Evolutionary conservation across 2,113 vertebrate genomes (phyloP), one percentile per base, ranked within the genome.

Genomic region (Nettapus auritus): DNA sequence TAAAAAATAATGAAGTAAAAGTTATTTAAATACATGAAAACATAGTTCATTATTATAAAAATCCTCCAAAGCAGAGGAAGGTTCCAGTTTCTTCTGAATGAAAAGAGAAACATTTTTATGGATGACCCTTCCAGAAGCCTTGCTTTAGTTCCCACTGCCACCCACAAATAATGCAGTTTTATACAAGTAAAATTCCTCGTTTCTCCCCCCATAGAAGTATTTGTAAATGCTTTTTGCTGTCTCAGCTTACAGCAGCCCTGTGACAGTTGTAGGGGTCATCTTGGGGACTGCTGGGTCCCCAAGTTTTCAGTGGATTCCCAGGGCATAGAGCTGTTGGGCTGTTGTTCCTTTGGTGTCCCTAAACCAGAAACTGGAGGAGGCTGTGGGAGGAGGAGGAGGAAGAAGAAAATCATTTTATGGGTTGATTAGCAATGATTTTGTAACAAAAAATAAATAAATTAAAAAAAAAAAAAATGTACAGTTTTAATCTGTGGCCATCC

Each of bases 301-400:
- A 63, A 48, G 29, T 25, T n/a, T 34, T 84, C 31, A 71, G 67
- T 13, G 31, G 31, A 52, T 64, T 88, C 52, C 16, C 11, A 67
- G 26, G 16, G 50, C 64, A 9, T 5, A n/a, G 56, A 57, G 34
- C 0, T 1, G 20, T 11, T 28, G 33, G 50, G 71, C 13, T 77
- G 53, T 48, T 0, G 0, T 38, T 64, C 77, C 48, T 1, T 0
- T 20, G 44, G 7, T 22, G 60, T 40, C n/a, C 12, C 18, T 3
- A 8, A 57, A 1, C 19, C 29, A 90, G 80, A 80, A 83, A 38
- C 40, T 28, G 57, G 23, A 55, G 38, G 34, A 77, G 19, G 16
- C 2, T 34, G 21, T 36, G 59, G 11, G 29, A 52, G 40, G 38
- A 76, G 20, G 5, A 59, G 2, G 9, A 69, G 13, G n/a, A 66